Conservation (phyloP, 2,797 vertebrate genomes). For the Schizopygopsis pylzovi region DNA sequence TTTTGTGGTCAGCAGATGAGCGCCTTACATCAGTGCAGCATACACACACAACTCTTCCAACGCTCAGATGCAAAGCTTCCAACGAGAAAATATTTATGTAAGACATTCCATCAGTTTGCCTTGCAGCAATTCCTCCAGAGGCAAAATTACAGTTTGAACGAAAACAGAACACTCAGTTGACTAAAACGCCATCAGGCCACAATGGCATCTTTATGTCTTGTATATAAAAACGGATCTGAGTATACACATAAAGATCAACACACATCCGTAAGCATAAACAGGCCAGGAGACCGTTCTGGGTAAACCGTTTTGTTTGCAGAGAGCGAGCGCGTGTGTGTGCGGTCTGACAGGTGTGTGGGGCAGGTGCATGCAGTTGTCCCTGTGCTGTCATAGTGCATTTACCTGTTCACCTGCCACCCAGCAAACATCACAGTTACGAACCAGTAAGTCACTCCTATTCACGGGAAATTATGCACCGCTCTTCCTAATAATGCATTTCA, state of each 20-base stretch:
- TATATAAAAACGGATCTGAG: slow-evolving; percentile 56
- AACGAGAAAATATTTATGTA: slow-evolving; percentile 55
- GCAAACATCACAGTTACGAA: slow-evolving; percentile 55
- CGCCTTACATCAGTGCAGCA: slow-evolving; percentile 23
- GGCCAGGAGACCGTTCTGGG: not conserved
- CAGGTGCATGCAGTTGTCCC: slow-evolving; percentile 74
- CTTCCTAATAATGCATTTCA: slow-evolving; percentile 34
- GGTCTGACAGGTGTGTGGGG: slow-evolving; percentile 71
- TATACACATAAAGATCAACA: slow-evolving; percentile 7
- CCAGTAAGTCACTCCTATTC: slow-evolving; percentile 22
- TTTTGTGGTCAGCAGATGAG: slow-evolving; percentile 25
- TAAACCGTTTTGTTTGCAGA: slow-evolving; percentile 43
- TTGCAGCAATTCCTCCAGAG: slow-evolving; percentile 35
- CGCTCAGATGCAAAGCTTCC: slow-evolving; percentile 33
- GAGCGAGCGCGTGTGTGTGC: slow-evolving; percentile 18
- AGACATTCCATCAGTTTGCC: slow-evolving; percentile 52
- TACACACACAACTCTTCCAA: slow-evolving; percentile 29
- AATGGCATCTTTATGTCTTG: slow-evolving; percentile 51
- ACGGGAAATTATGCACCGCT: slow-evolving; percentile 16
- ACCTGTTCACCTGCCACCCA: slow-evolving; percentile 70
- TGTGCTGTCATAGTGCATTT: slow-evolving; percentile 66
- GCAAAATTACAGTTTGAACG: slow-evolving; percentile 45
- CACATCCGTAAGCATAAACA: slow-evolving; percentile 9
- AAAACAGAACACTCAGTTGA: slow-evolving; percentile 35
- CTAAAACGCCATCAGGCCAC: slow-evolving; percentile 27